phyloP scores from a whole-genome alignment of 2,888 invertebrate species.

The Mesorhabditis belari region DNA sequence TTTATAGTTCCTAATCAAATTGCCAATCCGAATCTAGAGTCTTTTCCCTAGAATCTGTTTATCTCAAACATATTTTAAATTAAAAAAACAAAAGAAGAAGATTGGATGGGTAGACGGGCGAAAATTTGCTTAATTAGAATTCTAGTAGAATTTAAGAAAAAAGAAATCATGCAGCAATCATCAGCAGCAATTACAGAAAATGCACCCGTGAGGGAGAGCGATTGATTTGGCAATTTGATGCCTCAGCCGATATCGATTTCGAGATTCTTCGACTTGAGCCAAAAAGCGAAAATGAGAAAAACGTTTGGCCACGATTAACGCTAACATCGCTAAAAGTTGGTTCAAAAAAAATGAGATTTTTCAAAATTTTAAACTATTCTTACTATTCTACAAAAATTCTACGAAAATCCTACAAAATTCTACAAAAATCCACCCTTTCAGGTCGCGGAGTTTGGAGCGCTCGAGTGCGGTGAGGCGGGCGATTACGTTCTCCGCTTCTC shows the following conservation, averaged over 20 bases:
- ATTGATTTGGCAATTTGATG: slow-evolving; percentile 41
- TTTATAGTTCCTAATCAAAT: no score
- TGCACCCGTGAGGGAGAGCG: slow-evolving; percentile 18
- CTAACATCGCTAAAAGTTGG: slow-evolving; percentile 34
- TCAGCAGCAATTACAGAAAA: slow-evolving; percentile 25
- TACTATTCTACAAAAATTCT: not conserved
- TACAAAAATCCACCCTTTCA: slow-evolving; percentile 8
- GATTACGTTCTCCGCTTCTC: slow-evolving; percentile 38
- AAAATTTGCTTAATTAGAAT: no score
- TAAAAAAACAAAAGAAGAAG: no score
- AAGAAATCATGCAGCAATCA: no score
- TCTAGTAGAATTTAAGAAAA: no score
- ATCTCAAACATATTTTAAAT: no score
- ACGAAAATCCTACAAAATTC: not conserved
- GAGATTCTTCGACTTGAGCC: slow-evolving; percentile 32
- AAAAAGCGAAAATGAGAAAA: slow-evolving; percentile 25
- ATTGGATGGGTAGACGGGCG: no score
- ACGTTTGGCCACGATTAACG: slow-evolving; percentile 43
- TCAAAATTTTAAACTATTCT: not conserved
- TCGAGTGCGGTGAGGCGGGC: slow-evolving; percentile 23
- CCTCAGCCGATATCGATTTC: slow-evolving; percentile 42
- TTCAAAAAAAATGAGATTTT: not conserved
- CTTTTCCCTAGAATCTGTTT: no score
- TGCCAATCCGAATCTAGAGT: no score
- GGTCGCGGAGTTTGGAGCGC: slow-evolving; percentile 36